Conservation (phyloP, 2,797 vertebrate species). For the Taeniopygia guttata region DNA sequence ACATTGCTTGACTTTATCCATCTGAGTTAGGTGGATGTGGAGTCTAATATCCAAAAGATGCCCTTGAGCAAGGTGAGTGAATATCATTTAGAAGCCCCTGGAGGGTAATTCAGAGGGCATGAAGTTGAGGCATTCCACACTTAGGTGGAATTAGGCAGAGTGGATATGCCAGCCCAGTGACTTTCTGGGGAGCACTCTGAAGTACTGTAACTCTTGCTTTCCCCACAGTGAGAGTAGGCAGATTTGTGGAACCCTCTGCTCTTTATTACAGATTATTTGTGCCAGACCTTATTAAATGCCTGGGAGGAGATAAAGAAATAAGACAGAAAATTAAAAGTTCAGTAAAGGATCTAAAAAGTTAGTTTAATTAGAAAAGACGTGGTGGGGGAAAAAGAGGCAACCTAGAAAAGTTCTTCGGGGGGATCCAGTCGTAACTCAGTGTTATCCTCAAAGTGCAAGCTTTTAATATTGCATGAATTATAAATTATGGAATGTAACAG, state of each 20-base stretch:
- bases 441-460: neutral
- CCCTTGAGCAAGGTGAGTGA: neutral
- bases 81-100: neutral
- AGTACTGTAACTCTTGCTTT: neutral
- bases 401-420: neutral
- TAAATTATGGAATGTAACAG: neutral
- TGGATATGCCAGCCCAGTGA: neutral
- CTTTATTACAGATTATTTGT: neutral
- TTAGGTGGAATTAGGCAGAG: neutral
- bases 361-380: neutral
- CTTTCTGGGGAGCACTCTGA: neutral
- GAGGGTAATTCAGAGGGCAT: neutral
- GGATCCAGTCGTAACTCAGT: neutral
- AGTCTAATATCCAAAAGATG: neutral
- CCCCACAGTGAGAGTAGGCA: rapidly evolving
- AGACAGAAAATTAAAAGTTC: neutral
- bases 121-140: neutral
- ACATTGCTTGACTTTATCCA: neutral
- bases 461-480: neutral
- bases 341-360: neutral
- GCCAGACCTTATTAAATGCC: neutral
- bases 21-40: neutral
- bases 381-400: rapidly evolving
- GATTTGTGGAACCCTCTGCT: neutral
- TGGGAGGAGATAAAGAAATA: neutral